Evolutionary conservation across 92 coral and sea anemone genomes (phyloP).

Genomic region (Porites lobata): DNA sequence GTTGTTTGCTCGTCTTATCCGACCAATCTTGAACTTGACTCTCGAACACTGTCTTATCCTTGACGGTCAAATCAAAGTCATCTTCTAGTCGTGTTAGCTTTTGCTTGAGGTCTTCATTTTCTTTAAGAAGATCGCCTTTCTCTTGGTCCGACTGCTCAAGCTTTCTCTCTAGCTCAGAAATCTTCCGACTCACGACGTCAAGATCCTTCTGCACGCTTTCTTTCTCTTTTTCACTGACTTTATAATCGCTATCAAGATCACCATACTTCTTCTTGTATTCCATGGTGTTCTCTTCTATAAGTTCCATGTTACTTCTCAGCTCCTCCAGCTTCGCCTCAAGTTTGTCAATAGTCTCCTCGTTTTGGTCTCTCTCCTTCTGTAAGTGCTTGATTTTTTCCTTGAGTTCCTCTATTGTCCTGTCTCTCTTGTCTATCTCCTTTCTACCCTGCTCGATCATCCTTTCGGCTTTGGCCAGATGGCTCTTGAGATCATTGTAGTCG

Average conservation of each 20-base stretch:
- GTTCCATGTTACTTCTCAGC: conserved; percentile 66
- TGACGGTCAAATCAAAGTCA: conserved; percentile 62
- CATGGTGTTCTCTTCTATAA: conserved; percentile 61
- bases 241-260: conserved; percentile 86
- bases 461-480: conserved; percentile 69
- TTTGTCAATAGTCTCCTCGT: conserved; percentile 53
- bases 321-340: conserved; percentile 66
- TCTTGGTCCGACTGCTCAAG: conserved; percentile 79
- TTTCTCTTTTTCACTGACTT: conserved; percentile 72
- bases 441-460: conserved; percentile 69
- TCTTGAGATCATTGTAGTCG: conserved; percentile 65
- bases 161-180: conserved; percentile 81
- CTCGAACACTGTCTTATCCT: conserved; percentile 76
- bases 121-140: conserved; percentile 70
- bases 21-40: conserved; percentile 79
- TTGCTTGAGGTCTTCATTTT: conserved; percentile 70
- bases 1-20: conserved; percentile 64
- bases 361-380: conserved; percentile 58
- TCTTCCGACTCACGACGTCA: conserved; percentile 57
- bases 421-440: conserved; percentile 75
- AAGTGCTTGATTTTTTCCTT: conserved; percentile 68
- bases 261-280: conserved; percentile 65
- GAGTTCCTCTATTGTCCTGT: conserved; percentile 76
- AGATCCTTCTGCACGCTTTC: conserved; percentile 75
- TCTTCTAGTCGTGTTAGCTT: conserved; percentile 78